Evolutionary conservation across 2,888 invertebrate species (phyloP).

Genomic region (Mamestra brassicae): DNA sequence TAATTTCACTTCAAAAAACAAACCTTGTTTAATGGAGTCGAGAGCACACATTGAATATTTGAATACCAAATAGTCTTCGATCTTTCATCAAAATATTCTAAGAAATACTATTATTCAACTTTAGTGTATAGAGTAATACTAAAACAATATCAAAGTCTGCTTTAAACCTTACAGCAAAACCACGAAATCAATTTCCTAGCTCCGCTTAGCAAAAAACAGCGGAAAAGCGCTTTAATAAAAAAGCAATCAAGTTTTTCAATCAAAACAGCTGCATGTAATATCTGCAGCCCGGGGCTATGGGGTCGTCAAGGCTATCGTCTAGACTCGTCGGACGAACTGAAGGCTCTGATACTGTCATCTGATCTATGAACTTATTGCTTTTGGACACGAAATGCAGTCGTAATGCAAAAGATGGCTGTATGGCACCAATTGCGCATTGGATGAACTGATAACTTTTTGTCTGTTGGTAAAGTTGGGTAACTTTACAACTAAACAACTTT

Average conservation of each 20-base stretch:
- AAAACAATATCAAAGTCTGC: slow-evolving; percentile 30
- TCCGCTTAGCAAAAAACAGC: slow-evolving; percentile 36
- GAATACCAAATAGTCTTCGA: slow-evolving; percentile 38
- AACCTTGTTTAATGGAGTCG: slow-evolving; percentile 26
- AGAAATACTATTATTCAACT: not conserved
- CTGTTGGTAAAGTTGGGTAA: not conserved
- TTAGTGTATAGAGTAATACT: slow-evolving; percentile 4
- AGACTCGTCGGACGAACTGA: slow-evolving; percentile 40
- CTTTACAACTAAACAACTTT: too few species aligned
- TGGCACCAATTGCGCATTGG: not conserved
- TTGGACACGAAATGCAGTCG: slow-evolving; percentile 30
- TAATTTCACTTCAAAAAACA: slow-evolving; percentile 14
- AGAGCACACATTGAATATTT: slow-evolving; percentile 50
- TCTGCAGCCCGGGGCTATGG: slow-evolving; percentile 48
- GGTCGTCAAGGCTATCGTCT: slow-evolving; percentile 43
- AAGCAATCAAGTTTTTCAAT: slow-evolving; percentile 65
- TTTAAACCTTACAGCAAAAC: slow-evolving; percentile 29
- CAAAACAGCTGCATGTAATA: slow-evolving; percentile 64
- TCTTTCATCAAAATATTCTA: slow-evolving; percentile 13
- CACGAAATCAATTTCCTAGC: slow-evolving; percentile 51
- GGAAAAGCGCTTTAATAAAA: slow-evolving; percentile 55
- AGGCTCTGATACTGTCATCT: slow-evolving; percentile 42
- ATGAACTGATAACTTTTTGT: not conserved
- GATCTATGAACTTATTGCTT: slow-evolving; percentile 25
- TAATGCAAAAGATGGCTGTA: slow-evolving; percentile 9